Percentiles rank a stretch among this genome's conserved stretches.
Evolutionary conservation across 2,113 vertebrate genomes (phyloP).

Genomic region (Rhea americana): DNA sequence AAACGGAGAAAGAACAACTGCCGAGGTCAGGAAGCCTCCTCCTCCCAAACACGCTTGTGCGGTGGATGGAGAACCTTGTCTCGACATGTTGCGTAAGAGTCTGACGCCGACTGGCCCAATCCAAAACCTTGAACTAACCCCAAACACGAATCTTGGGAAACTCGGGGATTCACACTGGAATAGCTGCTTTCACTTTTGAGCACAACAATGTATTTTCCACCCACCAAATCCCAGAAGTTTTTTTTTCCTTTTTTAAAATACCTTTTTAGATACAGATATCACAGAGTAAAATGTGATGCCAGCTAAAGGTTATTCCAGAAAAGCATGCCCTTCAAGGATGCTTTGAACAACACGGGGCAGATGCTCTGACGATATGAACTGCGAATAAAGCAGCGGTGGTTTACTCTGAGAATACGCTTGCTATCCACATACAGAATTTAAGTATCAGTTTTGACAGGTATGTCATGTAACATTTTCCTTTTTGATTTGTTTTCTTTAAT

Average conservation of each 20-base stretch:
- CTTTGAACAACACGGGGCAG: background rate
- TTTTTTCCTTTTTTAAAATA: background rate
- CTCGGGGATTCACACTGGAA: background rate
- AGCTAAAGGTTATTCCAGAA: background rate
- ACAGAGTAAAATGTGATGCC: background rate
- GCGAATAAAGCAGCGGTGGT: background rate
- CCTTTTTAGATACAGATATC: background rate
- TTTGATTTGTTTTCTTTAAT: background rate
- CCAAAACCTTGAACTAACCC: background rate
- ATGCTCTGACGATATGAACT: background rate
- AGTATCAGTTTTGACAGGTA: background rate
- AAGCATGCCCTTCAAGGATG: background rate
- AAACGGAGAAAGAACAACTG: background rate
- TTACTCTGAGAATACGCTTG: background rate
- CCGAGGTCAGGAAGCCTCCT: background rate
- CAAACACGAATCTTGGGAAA: background rate
- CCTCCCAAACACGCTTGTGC: rapidly evolving
- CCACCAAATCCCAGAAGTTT: background rate
- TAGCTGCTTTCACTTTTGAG: background rate
- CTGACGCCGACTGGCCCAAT: background rate
- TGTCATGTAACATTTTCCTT: background rate
- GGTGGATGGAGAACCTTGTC: background rate
- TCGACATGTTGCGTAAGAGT: rapidly evolving
- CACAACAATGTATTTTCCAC: background rate
- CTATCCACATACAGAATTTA: background rate